Percentiles rank a stretch among this genome's conserved stretches.
These are phyloP conservation scores for Rhabdophis nuchalis DNA, from an alignment of 2,797 vertebrate species.

Conservation along the genomic window DNA sequence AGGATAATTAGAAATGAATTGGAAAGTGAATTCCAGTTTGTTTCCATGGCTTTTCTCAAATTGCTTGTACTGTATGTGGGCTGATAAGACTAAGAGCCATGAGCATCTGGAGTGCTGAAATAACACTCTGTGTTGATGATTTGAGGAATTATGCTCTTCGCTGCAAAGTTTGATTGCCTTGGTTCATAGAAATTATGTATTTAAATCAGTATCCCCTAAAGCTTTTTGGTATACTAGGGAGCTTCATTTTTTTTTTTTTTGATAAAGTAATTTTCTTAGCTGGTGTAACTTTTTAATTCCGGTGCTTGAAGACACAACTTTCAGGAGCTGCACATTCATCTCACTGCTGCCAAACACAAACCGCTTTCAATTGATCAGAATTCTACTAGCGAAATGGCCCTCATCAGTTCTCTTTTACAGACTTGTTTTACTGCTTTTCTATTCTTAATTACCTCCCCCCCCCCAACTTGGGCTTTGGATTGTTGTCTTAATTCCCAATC, in stretches of 20 bases:
- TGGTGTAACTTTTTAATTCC: neutral
- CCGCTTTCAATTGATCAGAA: neutral
- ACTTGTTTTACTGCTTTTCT: neutral
- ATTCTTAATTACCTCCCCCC: neutral
- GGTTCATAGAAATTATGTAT: constrained; percentile 43
- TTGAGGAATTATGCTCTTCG: constrained; percentile 55
- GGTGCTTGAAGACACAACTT: neutral
- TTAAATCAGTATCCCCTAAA: constrained; percentile 4
- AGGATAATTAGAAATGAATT: constrained; percentile 22
- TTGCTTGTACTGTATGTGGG: constrained; percentile 11
- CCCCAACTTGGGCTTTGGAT: neutral
- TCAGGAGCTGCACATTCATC: neutral
- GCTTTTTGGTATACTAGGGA: neutral
- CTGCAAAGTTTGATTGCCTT: constrained; percentile 39
- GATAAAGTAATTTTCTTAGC: neutral
- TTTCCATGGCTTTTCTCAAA: constrained; percentile 42
- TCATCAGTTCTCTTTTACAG: neutral
- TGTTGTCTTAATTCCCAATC: neutral
- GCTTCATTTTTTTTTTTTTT: neutral
- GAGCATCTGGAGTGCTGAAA: constrained; percentile 26
- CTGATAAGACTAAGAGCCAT: constrained; percentile 39
- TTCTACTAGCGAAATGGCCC: neutral
- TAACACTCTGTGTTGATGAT: constrained; percentile 40
- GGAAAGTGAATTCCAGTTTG: constrained; percentile 24
- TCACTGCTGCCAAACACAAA: neutral